Evolutionary conservation across 1,140 invertebrate species (phyloP).

Genomic region (Aporrectodea caliginosa): DNA sequence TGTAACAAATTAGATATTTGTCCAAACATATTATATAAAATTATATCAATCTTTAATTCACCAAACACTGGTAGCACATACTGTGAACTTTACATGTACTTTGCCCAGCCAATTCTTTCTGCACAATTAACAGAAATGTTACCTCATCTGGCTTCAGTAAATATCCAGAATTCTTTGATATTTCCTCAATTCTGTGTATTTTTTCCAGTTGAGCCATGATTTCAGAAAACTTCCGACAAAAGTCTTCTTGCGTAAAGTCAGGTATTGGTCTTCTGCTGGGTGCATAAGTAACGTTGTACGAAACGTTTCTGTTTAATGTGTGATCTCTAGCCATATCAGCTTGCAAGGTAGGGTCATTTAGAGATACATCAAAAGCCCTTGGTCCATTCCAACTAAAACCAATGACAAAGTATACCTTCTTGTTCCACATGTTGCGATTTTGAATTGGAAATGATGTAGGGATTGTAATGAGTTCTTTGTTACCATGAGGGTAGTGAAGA

Average conservation of each 20-base stretch:
- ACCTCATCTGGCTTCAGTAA: too few relatives aligned
- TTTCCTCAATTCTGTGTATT: neutral
- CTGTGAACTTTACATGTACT: neutral
- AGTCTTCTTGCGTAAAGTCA: neutral
- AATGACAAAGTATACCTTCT: conserved; percentile 15
- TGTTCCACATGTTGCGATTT: conserved; percentile 1
- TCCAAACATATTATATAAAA: neutral
- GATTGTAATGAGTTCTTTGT: neutral
- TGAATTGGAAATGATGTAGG: conserved; percentile 7
- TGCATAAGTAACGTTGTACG: neutral
- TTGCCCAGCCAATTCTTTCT: too few relatives aligned
- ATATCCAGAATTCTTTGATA: neutral
- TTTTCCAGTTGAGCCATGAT: neutral
- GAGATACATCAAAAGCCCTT: neutral
- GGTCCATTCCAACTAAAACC: conserved; percentile 8
- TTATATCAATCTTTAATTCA: neutral
- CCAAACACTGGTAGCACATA: neutral
- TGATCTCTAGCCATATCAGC: neutral
- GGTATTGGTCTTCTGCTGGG: neutral
- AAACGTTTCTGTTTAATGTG: neutral
- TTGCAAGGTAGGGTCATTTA: neutral
- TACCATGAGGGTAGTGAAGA: neutral
- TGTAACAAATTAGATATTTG: neutral
- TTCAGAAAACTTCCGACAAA: neutral
- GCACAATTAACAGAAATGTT: too few relatives aligned